Evolutionary conservation across 2,888 invertebrate species (phyloP).

Genomic region (Conchocele bisecta): DNA sequence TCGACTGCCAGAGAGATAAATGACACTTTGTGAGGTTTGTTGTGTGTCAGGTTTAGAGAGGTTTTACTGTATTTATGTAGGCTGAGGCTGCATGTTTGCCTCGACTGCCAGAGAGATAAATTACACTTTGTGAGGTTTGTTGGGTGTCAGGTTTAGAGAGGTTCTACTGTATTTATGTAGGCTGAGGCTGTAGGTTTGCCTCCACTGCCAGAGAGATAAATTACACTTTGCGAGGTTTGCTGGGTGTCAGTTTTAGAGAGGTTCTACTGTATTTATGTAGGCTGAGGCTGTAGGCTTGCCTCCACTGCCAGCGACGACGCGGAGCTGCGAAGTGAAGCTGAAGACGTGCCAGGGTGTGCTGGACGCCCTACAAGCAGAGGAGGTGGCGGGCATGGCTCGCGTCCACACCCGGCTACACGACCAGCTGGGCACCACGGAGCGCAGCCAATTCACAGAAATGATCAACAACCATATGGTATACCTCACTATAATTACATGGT

Average conservation of each 20-base stretch:
- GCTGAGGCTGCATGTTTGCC: too few relatives aligned
- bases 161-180: constrained; percentile 57
- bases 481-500: too few relatives aligned
- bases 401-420: constrained; percentile 67
- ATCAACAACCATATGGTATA: constrained; percentile 76
- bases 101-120: too few relatives aligned
- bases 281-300: constrained; percentile 75
- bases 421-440: constrained; percentile 64
- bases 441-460: constrained; percentile 68
- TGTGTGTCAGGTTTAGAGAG: too few relatives aligned
- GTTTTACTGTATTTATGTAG: too few relatives aligned
- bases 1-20: too few relatives aligned
- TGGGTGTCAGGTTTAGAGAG: too few relatives aligned
- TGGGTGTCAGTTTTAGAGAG: too few relatives aligned
- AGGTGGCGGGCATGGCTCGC: constrained; percentile 69
- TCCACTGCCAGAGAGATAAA: constrained; percentile 63
- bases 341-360: constrained; percentile 70
- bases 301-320: constrained; percentile 61
- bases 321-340: constrained; percentile 67
- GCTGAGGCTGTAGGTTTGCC: constrained; percentile 75
- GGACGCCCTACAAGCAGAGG: constrained; percentile 70
- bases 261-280: constrained; percentile 57
- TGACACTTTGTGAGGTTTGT: too few relatives aligned
- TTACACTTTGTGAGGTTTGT: too few relatives aligned
- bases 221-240: too few relatives aligned